Percentiles rank a stretch among this genome's conserved stretches.
These are phyloP conservation scores for Bemisia tabaci DNA, from an alignment of 1,140 invertebrate genomes.

Conservation along the genomic window DNA sequence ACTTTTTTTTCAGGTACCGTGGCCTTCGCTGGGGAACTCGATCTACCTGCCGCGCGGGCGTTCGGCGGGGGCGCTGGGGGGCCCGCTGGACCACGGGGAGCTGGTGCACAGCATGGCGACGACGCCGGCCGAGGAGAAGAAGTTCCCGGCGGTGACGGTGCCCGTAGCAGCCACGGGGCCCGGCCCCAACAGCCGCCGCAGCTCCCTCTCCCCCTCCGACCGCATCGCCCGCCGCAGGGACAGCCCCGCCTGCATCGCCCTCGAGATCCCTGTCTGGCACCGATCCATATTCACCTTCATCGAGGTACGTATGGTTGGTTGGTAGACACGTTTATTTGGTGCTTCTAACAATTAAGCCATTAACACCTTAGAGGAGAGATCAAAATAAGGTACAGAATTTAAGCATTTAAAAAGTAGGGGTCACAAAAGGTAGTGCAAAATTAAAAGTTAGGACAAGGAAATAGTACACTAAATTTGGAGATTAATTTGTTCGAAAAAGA, in stretches of 20 bases:
- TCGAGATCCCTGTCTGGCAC: conserved; percentile 33
- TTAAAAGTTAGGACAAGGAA: not conserved
- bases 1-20: no score
- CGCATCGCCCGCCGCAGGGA: conserved; percentile 28
- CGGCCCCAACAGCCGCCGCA: conserved; percentile 24
- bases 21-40: conserved; percentile 19
- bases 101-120: not conserved
- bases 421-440: no score
- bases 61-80: conserved; percentile 25
- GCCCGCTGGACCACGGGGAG: not conserved
- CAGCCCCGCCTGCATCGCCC: conserved; percentile 26
- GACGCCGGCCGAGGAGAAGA: not conserved
- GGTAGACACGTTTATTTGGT: no score
- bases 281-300: conserved; percentile 32
- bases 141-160: not conserved
- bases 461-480: not conserved
- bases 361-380: no score
- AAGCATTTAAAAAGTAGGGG: no score
- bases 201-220: conserved; percentile 32
- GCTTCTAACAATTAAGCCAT: no score
- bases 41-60: conserved; percentile 24
- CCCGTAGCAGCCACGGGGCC: conserved; percentile 17
- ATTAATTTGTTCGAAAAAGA: no score
- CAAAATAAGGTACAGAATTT: no score
- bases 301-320: conserved; percentile 28